Evolutionary conservation across 2,113 vertebrate genomes (phyloP).

Genomic region (Ascaphus truei): DNA sequence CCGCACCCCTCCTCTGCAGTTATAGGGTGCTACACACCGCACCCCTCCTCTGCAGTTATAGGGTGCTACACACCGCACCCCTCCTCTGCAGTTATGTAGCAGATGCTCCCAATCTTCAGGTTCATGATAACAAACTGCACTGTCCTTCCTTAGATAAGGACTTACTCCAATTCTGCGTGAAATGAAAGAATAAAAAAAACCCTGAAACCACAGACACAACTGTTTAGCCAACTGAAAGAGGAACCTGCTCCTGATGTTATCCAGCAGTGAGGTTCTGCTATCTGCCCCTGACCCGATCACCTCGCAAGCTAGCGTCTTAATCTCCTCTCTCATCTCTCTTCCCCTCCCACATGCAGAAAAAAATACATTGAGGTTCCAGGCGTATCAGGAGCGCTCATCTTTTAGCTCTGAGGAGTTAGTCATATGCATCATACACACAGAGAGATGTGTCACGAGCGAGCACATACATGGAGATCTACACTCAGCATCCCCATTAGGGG

Average conservation of each 20-base stretch:
- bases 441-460: neutral
- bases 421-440: constrained; percentile 2
- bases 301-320: constrained; percentile 17
- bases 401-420: neutral
- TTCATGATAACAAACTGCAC: constrained; percentile 17
- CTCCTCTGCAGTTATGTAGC: neutral
- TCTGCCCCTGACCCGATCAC: constrained; percentile 17
- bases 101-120: neutral
- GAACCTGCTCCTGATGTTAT: constrained; percentile 54
- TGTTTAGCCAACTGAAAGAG: constrained; percentile 49
- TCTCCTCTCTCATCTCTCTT: constrained; percentile 14
- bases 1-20: no score
- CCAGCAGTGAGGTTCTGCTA: constrained; percentile 33
- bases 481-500: no score
- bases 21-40: no score
- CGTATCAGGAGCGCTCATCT: constrained; percentile 16
- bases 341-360: constrained; percentile 5
- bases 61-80: no score
- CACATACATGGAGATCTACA: constrained; percentile 1
- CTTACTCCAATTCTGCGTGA: constrained; percentile 1
- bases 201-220: constrained; percentile 36
- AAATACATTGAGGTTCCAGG: neutral
- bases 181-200: constrained; percentile 31
- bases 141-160: constrained; percentile 47
- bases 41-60: no score